A percentile compares a stretch with the other conserved stretches of the same genome.
Conservation (phyloP, 2,888 invertebrate genomes). For the Melieria picta region DNA sequence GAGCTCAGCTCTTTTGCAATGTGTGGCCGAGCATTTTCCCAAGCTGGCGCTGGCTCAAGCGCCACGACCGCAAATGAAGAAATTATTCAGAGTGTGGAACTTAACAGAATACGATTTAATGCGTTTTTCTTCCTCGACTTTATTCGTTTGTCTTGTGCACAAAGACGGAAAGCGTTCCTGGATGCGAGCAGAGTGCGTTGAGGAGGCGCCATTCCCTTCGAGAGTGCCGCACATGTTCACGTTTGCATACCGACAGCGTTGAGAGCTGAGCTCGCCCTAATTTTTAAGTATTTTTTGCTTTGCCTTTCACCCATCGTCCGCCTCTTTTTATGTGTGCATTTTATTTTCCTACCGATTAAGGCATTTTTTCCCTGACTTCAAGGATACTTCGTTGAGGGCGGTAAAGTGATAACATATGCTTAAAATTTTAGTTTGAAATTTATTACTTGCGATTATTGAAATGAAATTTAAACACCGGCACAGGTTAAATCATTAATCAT, state of each 20-base stretch:
- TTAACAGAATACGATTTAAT: constrained; percentile 61
- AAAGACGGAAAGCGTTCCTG: constrained; percentile 5
- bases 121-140: constrained; percentile 56
- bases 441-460: constrained; percentile 56
- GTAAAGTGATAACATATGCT: constrained; percentile 61
- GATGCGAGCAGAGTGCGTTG: too few relatives aligned
- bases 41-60: neutral
- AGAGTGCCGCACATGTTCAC: neutral
- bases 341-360: constrained; percentile 12
- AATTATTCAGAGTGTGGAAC: constrained; percentile 37
- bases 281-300: constrained; percentile 44
- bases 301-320: constrained; percentile 17
- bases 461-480: constrained; percentile 7
- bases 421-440: constrained; percentile 57
- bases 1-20: neutral
- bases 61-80: constrained; percentile 22
- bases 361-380: neutral
- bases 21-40: constrained; percentile 11
- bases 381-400: constrained; percentile 6
- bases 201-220: neutral
- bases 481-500: neutral
- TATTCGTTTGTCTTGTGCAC: constrained; percentile 47
- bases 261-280: constrained; percentile 45
- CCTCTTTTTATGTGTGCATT: constrained; percentile 18
- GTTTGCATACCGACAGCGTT: neutral